Evolutionary conservation across 2,797 vertebrate species (phyloP).

Genomic region (Cossypha niveicapilla): DNA sequence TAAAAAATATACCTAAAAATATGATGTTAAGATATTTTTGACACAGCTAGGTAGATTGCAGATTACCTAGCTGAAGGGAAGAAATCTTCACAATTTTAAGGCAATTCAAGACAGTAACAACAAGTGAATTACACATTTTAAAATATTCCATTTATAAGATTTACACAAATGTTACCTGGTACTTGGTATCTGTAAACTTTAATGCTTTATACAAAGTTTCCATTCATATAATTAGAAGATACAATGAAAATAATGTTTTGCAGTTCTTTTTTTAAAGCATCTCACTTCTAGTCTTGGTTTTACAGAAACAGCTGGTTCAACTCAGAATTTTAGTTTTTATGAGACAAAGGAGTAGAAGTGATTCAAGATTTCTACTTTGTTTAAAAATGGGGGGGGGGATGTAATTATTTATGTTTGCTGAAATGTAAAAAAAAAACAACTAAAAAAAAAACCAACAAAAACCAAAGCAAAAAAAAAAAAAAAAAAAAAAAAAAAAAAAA

Average conservation of each 20-base stretch:
- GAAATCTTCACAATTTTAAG: constrained; percentile 2
- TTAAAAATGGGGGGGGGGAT: not conserved
- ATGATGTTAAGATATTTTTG: constrained; percentile 3
- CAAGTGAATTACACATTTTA: not conserved
- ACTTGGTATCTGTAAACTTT: constrained; percentile 21
- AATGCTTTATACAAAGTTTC: not conserved
- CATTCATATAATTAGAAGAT: not conserved
- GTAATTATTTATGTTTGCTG: not conserved
- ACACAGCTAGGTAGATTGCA: not conserved
- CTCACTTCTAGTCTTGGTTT: not conserved
- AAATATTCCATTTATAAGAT: not conserved
- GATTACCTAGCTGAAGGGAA: not conserved
- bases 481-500: not conserved
- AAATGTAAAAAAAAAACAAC: not conserved
- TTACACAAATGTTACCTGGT: not conserved
- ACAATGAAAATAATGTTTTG: not conserved
- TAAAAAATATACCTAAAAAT: constrained; percentile 50
- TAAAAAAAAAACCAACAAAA: not conserved
- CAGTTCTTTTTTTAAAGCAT: not conserved
- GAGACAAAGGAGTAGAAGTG: not conserved
- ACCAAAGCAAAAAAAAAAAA: too few species aligned
- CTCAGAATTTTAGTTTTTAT: not conserved
- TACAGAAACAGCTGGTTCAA: not conserved
- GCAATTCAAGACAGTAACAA: constrained; percentile 18
- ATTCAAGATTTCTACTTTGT: not conserved